Conservation (phyloP, 1,140 invertebrate species). For the Scaptomyza montana region DNA sequence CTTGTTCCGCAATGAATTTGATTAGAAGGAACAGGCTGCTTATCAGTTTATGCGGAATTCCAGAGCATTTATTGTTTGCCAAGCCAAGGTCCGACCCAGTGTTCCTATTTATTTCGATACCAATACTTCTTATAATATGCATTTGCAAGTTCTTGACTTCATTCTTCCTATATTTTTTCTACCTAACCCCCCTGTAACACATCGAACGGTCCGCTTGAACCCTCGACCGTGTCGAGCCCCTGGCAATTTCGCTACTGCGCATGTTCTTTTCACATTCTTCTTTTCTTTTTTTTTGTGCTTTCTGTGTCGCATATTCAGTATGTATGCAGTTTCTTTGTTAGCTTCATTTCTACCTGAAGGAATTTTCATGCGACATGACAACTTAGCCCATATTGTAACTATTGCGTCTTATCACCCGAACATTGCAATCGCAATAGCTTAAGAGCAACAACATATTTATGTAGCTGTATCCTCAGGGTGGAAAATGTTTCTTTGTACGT, state of each 20-base stretch:
- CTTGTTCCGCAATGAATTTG: conserved; percentile 59
- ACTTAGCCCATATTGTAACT: conserved; percentile 43
- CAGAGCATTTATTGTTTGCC: conserved; percentile 20
- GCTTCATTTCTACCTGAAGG: conserved; percentile 55
- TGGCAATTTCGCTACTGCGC: conserved; percentile 55
- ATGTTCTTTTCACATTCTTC: conserved; percentile 60
- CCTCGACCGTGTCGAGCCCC: conserved; percentile 15
- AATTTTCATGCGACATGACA: conserved; percentile 71
- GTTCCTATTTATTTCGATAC: conserved; percentile 8
- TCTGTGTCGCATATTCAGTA: conserved; percentile 23
- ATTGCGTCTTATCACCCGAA: conserved; percentile 38
- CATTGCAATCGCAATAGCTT: conserved; percentile 41
- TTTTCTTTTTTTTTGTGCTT: conserved; percentile 2
- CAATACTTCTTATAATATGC: conserved; percentile 2
- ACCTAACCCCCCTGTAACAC: neutral
- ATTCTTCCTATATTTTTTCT: neutral
- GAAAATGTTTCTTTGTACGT: conserved; percentile 7
- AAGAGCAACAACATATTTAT: neutral
- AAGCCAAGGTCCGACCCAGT: conserved; percentile 21
- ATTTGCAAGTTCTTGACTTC: conserved; percentile 23
- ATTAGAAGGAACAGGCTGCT: conserved; percentile 51
- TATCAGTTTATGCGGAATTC: conserved; percentile 50
- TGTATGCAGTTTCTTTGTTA: conserved; percentile 48
- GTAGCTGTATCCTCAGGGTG: conserved; percentile 7
- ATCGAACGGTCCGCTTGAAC: neutral